A percentile compares a stretch with the other conserved stretches of the same genome.
Conservation (phyloP, 64 coral and sea anemone species). For the Porites lutea region DNA sequence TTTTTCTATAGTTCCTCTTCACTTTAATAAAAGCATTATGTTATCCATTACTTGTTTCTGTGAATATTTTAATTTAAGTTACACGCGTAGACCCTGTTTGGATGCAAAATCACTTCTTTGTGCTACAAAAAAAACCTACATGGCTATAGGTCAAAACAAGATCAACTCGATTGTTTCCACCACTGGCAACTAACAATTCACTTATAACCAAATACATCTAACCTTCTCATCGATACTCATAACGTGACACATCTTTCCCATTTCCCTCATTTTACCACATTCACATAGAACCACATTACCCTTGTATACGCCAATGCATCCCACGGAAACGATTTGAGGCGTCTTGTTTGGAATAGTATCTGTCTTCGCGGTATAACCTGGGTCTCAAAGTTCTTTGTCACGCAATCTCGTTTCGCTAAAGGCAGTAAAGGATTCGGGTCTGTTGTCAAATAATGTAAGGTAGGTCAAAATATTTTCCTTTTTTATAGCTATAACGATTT, state of each 20-base stretch:
- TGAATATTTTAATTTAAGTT: too few relatives aligned
- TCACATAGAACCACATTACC: constrained; percentile 20
- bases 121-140: background rate
- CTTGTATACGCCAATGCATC: constrained; percentile 25
- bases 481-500: too few relatives aligned
- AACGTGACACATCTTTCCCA: too few relatives aligned
- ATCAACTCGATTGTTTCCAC: constrained; percentile 15
- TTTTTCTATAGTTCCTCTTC: background rate
- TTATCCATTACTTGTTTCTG: too few relatives aligned
- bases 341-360: too few relatives aligned
- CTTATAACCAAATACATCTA: constrained; percentile 26
- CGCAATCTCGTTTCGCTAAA: too few relatives aligned
- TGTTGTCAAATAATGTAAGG: too few relatives aligned
- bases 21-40: background rate
- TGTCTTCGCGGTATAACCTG: too few relatives aligned
- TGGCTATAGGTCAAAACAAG: constrained; percentile 5
- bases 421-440: too few relatives aligned
- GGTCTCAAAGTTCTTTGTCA: too few relatives aligned
- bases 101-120: background rate
- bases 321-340: constrained; percentile 37
- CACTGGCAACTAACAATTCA: constrained; percentile 17
- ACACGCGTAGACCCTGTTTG: background rate
- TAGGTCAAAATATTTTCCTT: too few relatives aligned
- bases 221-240: constrained; percentile 35
- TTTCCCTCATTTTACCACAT: constrained; percentile 31